phyloP scores from a whole-genome alignment of 2,888 invertebrate genomes.

The Baccha elongata region DNA sequence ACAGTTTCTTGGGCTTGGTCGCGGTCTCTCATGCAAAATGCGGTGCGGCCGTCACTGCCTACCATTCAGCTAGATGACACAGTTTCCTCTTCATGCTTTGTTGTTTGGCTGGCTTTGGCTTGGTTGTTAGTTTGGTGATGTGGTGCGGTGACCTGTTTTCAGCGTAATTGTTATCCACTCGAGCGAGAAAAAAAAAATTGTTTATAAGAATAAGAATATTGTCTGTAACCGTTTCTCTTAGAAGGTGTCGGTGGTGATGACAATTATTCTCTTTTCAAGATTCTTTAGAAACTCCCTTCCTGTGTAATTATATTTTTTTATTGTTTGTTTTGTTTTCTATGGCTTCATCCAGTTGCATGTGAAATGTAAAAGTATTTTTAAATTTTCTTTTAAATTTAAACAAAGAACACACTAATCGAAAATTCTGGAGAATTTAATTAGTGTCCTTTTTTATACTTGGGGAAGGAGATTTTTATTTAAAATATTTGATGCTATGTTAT shows the following conservation, averaged over 20 bases:
- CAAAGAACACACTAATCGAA: no score
- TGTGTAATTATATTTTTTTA: constrained; percentile 19
- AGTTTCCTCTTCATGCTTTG: constrained; percentile 59
- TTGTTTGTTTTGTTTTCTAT: neutral
- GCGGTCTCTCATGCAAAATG: constrained; percentile 37
- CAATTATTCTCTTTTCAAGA: constrained; percentile 13
- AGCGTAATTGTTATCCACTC: constrained; percentile 56
- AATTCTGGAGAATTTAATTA: no score
- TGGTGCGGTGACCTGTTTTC: constrained; percentile 60
- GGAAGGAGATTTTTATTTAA: no score
- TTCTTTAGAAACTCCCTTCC: constrained; percentile 16
- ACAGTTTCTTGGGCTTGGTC: constrained; percentile 58
- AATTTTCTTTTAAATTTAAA: neutral
- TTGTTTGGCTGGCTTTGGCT: constrained; percentile 7
- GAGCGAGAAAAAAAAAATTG: constrained; percentile 52
- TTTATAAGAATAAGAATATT: constrained; percentile 2
- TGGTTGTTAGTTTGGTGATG: constrained; percentile 12
- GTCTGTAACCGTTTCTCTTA: constrained; percentile 35
- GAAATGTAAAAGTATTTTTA: neutral
- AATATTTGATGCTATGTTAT: no score
- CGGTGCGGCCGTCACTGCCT: neutral
- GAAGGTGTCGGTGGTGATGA: constrained; percentile 22
- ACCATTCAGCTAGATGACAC: constrained; percentile 46
- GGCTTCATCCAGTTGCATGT: neutral
- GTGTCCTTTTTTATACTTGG: no score